Conservation (phyloP, 2,888 invertebrate genomes). For the Eristalinus sepulchralis region DNA sequence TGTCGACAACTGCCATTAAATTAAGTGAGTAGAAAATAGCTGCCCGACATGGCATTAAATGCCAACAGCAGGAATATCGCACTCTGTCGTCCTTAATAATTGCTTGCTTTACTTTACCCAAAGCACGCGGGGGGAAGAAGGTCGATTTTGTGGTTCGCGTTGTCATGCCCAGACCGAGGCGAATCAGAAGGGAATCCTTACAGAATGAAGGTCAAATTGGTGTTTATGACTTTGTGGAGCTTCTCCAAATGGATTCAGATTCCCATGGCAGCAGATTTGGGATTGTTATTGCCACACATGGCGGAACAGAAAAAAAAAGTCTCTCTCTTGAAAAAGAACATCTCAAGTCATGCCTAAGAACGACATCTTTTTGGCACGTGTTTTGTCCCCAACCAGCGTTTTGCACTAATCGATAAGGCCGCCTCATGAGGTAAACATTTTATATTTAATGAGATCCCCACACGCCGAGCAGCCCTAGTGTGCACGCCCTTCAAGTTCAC, state of each 20-base stretch:
- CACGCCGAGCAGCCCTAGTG: background rate
- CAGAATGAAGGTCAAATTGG: constrained; percentile 7
- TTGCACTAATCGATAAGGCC: background rate
- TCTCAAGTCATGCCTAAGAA: background rate
- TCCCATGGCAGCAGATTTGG: background rate
- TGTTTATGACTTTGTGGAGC: constrained; percentile 33
- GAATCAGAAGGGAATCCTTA: constrained; percentile 38
- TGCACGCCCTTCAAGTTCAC: background rate
- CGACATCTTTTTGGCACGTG: background rate
- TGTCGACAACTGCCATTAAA: constrained; percentile 19
- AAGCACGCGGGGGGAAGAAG: background rate
- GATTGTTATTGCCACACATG: background rate
- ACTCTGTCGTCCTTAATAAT: background rate
- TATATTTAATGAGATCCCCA: background rate
- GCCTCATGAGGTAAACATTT: background rate
- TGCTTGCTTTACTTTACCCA: background rate
- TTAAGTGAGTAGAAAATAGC: constrained; percentile 16
- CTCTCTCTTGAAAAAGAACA: background rate
- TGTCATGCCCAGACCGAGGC: constrained; percentile 13
- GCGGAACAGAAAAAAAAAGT: no score
- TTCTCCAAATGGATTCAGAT: background rate
- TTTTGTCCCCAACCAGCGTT: background rate
- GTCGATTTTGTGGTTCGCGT: background rate
- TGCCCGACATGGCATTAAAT: constrained; percentile 8
- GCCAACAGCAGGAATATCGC: background rate